Base-by-base conservation (phyloP, 2,797 vertebrate genomes). In the Cetoscarus ocellatus region DNA sequence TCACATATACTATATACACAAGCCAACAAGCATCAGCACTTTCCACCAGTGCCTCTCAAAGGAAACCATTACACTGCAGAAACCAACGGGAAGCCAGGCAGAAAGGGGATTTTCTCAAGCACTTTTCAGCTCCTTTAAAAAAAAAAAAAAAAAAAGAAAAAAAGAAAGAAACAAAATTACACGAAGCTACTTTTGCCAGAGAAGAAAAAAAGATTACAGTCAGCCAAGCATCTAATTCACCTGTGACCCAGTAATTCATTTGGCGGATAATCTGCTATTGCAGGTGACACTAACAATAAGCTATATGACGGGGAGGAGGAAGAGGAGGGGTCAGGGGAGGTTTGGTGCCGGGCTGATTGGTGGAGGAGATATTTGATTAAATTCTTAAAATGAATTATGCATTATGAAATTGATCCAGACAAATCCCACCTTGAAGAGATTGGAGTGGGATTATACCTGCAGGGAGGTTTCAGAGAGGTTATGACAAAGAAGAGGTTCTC, bases 191-290 rank as follows among this genome's bases (percentile, higher is more conserved):
- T 91, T 91, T 89, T 80, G 57, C 65, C 40, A 35, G 36, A 70
- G 54, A 76, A 44, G 78, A 83, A 83, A 76, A 83, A 36, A 54
- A 54, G 79, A 91, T 87, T 88, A 90, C 51, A 90, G 81, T 87
- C 83, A 88, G 79, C 76, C 80, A 67, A 82, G 80, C 79, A 44
- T 86, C 75, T 82, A 79, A 90, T 89, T 94, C 87, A 93, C 87
- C 87, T 79, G 73, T 91, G 93, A 92, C 89, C 91, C 69, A 67
- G 73, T 93, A 90, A 94, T 92, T 94, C 88, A 89, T 91, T 91
- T 91, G 85, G 40, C 71, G 82, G 85, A 83, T 90, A 93, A 92
- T 89, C 88, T 82, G 77, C 80, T 87, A 85, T 83, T 77, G 84
- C 86, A 83, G 88, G 84, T 86, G 91, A 93, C 84, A 73, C 77